Evolutionary conservation across 2,797 vertebrate species (phyloP), one percentile per base, ranked within the genome.

Genomic region (Falco cherrug): DNA sequence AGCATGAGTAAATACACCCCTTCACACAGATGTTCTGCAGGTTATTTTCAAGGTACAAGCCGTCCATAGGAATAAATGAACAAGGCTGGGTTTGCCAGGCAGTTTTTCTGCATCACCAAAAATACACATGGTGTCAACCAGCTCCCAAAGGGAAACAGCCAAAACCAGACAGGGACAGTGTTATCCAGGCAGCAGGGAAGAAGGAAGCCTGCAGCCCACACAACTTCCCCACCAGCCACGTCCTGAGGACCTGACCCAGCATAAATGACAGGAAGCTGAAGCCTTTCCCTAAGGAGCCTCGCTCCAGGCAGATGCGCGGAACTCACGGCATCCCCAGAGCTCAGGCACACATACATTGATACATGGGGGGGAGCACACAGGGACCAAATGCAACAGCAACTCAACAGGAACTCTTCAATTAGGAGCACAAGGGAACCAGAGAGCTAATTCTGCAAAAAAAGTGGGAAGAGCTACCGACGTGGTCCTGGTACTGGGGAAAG

Each of bases 21-120:
- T 85, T 85, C 53, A 41, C 15, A 0, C 84, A 94, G 84, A 92
- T 65, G 87, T 91, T 91, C 78, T 71, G 64, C 41, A 74, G 68
- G 82, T 92, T 89, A 85, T 64, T 93, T 89, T 78, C 79, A 94
- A 83, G 65, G 84, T 68, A 93, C 64, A 47, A 91, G 69, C 45
- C 5, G 1, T 75, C 84, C 54, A 71, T 1, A 67, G 76, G 84
- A 95, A 93, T 47, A 92, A 83, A 87, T 28, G 43, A 87, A 82
- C 3, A 0, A 35, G 63, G 64, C 41, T 65, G 33, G 4, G 41
- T 84, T 73, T 90, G 51, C 69, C 71, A 71, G 67, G 70, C 59
- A n/a, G 43, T 74, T 74, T 64, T 91, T 73, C 87, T 85, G 56
- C 71, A 85, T 76, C 71, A 83, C 53, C 15, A 0, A 80, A 80